Percentiles rank a stretch among this genome's conserved stretches.
Conservation (phyloP, 2,888 invertebrate species). For the Apamea epomidion region DNA sequence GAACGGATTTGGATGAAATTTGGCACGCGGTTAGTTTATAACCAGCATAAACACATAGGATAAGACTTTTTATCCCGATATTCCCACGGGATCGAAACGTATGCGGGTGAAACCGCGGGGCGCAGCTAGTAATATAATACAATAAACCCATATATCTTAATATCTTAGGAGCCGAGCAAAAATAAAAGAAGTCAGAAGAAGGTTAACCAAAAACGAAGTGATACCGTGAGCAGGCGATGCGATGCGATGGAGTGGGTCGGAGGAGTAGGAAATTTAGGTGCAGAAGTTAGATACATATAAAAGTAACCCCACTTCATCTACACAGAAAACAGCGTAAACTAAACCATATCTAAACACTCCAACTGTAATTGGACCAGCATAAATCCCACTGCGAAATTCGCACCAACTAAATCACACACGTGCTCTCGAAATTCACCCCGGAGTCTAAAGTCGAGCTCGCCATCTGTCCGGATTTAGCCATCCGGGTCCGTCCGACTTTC, state of each 20-base stretch:
- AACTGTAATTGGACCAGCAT: constrained; percentile 46
- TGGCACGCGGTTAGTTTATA: too few relatives aligned
- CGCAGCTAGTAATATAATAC: too few relatives aligned
- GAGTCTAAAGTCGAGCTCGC: constrained; percentile 58
- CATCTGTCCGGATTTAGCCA: constrained; percentile 65
- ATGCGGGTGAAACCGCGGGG: too few relatives aligned
- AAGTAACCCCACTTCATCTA: neutral
- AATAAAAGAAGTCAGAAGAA: too few relatives aligned
- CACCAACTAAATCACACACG: constrained; percentile 56
- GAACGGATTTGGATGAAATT: too few relatives aligned
- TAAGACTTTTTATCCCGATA: too few relatives aligned
- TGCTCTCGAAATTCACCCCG: constrained; percentile 53
- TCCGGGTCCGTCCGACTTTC: constrained; percentile 49
- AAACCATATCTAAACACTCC: constrained; percentile 38
- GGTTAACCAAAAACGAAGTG: too few relatives aligned
- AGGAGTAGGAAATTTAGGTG: neutral
- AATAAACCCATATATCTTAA: too few relatives aligned
- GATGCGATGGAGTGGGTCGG: neutral
- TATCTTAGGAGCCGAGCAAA: too few relatives aligned
- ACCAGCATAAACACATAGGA: too few relatives aligned
- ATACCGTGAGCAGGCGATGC: neutral
- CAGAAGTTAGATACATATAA: neutral
- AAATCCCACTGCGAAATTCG: constrained; percentile 53
- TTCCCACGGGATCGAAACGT: too few relatives aligned
- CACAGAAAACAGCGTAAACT: neutral